Evolutionary conservation across 2,113 vertebrate genomes (phyloP).

Genomic region (Galeopterus variegatus): DNA sequence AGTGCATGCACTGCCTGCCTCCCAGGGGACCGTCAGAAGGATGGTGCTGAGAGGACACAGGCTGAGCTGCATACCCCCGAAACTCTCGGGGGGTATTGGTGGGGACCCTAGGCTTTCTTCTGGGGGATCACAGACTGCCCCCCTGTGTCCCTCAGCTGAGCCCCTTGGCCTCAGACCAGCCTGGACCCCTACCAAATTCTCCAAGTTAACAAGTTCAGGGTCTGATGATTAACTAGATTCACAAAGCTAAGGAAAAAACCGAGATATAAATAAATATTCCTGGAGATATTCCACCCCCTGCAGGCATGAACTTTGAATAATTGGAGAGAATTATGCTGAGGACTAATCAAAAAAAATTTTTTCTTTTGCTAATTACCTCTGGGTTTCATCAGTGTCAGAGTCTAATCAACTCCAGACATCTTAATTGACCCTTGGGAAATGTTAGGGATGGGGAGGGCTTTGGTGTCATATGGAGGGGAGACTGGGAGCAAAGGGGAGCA

Average conservation of each 20-base stretch:
- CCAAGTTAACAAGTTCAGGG: conserved; percentile 87
- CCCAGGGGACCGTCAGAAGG: neutral
- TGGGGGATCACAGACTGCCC: neutral
- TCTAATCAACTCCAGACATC: conserved; percentile 93
- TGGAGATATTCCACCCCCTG: conserved; percentile 92
- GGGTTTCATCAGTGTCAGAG: conserved; percentile 92
- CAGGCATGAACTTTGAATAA: conserved; percentile 94
- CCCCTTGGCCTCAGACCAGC: rapidly evolving
- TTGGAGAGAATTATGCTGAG: conserved; percentile 93
- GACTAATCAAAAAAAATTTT: conserved; percentile 93
- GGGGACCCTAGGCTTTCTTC: neutral
- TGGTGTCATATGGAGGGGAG: conserved; percentile 78
- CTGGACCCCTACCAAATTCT: conserved; percentile 68
- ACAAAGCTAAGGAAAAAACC: conserved; percentile 90
- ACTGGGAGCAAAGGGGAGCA: neutral
- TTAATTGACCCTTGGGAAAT: conserved; percentile 92
- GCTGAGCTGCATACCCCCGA: rapidly evolving
- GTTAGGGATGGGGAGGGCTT: conserved; percentile 85
- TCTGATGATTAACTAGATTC: conserved; percentile 89
- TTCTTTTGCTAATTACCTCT: conserved; percentile 93
- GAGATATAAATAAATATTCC: conserved; percentile 93
- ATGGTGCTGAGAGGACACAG: neutral
- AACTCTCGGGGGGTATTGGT: neutral
- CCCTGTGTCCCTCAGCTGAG: neutral
- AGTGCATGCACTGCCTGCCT: neutral